Conservation (phyloP, 2,797 vertebrate species). For the Phrynocephalus vlangalii region DNA sequence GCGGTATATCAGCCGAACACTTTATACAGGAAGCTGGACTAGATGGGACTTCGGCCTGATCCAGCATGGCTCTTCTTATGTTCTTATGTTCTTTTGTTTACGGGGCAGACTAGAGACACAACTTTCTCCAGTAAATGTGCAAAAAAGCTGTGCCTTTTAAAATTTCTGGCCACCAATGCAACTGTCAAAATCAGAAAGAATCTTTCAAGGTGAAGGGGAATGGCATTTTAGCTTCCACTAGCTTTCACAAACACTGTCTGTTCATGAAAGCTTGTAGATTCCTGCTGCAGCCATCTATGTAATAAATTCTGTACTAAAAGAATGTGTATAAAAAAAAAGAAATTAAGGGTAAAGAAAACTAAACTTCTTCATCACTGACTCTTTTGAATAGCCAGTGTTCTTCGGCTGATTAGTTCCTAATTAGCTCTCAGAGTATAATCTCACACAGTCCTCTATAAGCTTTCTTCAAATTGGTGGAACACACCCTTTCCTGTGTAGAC, state of each 20-base stretch:
- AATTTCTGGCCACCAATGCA: neutral
- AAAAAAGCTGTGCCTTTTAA: neutral
- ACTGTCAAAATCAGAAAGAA: neutral
- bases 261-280: neutral
- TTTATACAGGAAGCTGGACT: too few species aligned
- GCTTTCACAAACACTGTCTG: neutral
- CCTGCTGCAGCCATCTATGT: neutral
- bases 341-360: neutral
- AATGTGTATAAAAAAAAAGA: too few species aligned
- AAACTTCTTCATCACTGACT: neutral
- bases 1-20: too few species aligned
- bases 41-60: too few species aligned
- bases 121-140: neutral
- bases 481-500: neutral
- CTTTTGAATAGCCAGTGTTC: neutral
- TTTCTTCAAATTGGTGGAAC: slow-evolving; percentile 1
- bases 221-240: neutral
- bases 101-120: neutral
- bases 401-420: slow-evolving; percentile 19
- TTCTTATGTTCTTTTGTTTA: too few species aligned
- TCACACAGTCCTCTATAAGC: neutral
- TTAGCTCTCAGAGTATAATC: slow-evolving; percentile 7
- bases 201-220: neutral
- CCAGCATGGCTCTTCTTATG: too few species aligned
- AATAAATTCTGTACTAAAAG: neutral